These are phyloP conservation scores for Anolis carolinensis DNA, from an alignment of 2,113 vertebrate species.

Conservation along the genomic window DNA sequence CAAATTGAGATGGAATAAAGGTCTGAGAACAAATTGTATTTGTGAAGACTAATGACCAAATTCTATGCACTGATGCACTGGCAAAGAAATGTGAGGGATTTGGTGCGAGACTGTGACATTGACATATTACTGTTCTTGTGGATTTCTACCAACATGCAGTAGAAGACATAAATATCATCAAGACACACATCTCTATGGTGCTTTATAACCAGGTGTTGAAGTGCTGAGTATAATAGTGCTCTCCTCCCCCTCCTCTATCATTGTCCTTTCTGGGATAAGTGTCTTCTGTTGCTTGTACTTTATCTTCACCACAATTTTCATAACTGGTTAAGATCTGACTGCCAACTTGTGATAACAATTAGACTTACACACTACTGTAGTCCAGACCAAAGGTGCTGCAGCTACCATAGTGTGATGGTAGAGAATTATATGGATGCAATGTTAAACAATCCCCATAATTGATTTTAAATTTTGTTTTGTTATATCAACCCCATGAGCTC, in stretches of 20 bases:
- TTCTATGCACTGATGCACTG: constrained; percentile 1
- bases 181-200: neutral
- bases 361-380: neutral
- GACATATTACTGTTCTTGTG: neutral
- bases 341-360: neutral
- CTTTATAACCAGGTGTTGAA: neutral
- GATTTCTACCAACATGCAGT: neutral
- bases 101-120: neutral
- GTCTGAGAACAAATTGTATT: constrained; percentile 3
- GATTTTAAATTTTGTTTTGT: neutral
- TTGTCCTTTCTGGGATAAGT: neutral
- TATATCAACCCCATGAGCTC: neutral
- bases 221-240: neutral
- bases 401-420: neutral
- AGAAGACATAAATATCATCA: neutral
- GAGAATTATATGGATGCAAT: neutral
- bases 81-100: neutral
- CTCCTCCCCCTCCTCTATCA: neutral
- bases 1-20: constrained; percentile 9
- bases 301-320: neutral
- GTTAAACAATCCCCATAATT: neutral
- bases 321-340: neutral
- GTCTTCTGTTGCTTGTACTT: neutral
- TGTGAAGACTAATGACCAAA: neutral
- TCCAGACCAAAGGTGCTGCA: neutral